Evolutionary conservation across 2,113 vertebrate species (phyloP), one percentile per base, ranked within the genome.

Genomic region (Hyla sarda): DNA sequence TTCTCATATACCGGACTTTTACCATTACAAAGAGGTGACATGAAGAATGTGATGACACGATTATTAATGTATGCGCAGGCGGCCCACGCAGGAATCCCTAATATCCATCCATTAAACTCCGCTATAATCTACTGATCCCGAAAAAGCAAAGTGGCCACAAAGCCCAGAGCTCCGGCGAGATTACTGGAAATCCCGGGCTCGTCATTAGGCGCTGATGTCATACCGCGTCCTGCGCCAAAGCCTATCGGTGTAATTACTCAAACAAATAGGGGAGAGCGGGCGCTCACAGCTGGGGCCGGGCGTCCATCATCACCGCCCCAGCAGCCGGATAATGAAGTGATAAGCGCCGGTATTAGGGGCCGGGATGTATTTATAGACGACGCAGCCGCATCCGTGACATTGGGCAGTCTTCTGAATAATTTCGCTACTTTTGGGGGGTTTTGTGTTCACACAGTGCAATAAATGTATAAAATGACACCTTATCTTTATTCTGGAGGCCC

Each of bases 91-190:
- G 21, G 52, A 58, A 80, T 80, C 8, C 69, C 3, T 60, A 60
- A 79, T 81, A 73, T 69, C 50, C 14, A 30, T 32, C 12, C 41
- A 74, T 34, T n/a, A 74, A 54, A 58, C 47, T 32, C 37, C 19
- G 4, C n/a, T 23, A 10, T 65, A 82, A 82, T 82, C 56, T 41
- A 62, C 58, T 67, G 23, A 19, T 82, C 41, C 65, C 37, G 65
- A 67, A 82, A 69, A 82, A 82, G 58, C 47, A 67, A 67, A 67
- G 32, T 82, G 60, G 69, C 65, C 41, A 82, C 58, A 82, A 69
- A 32, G n/a, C 34, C 58, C 65, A 69, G n/a, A 82, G 47, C 28
- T 1, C 47, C 19, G 8, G 0, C 45, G 25, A 52, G 77, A 80
- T 80, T 80, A 60, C 54, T 37, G 19, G 77, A 41, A 80, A 80